Evolutionary conservation across 2,797 vertebrate species (phyloP).

Genomic region (Steatocranus sp.): DNA sequence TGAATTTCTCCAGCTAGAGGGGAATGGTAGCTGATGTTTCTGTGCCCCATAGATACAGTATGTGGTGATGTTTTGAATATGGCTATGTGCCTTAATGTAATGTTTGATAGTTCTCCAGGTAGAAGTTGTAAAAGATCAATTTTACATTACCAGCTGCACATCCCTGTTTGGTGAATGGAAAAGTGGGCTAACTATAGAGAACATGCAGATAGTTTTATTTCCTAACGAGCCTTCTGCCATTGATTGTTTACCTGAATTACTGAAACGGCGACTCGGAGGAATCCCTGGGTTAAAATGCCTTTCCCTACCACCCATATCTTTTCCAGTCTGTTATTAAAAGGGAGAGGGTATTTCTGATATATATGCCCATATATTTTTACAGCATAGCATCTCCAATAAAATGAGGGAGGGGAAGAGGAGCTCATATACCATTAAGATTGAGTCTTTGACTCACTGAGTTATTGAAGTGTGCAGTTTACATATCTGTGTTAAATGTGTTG

Average conservation of each 20-base stretch:
- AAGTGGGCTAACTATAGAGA: slow-evolving; percentile 24
- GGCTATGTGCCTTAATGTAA: slow-evolving; percentile 81
- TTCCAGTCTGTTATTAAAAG: slow-evolving; percentile 1
- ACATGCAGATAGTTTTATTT: slow-evolving; percentile 20
- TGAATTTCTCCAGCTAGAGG: slow-evolving; percentile 25
- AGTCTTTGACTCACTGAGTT: slow-evolving; percentile 35
- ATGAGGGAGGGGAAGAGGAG: slow-evolving; percentile 4
- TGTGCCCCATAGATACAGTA: slow-evolving; percentile 47
- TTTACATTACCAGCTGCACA: slow-evolving; percentile 27
- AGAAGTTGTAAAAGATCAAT: slow-evolving; percentile 30
- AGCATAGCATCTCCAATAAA: slow-evolving; percentile 10
- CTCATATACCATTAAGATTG: slow-evolving; percentile 25
- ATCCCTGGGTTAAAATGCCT: slow-evolving; percentile 7
- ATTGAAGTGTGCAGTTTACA: slow-evolving; percentile 65
- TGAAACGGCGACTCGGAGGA: slow-evolving; percentile 9
- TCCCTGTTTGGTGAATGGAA: slow-evolving; percentile 28
- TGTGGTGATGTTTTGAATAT: slow-evolving; percentile 69
- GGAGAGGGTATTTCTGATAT: neutral
- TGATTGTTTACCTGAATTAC: slow-evolving; percentile 41
- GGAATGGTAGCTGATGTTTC: slow-evolving; percentile 32
- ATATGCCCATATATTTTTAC: neutral
- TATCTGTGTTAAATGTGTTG: slow-evolving; percentile 63
- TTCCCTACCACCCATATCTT: slow-evolving; percentile 8
- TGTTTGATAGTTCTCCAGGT: slow-evolving; percentile 60
- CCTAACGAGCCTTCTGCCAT: slow-evolving; percentile 18